Evolutionary conservation across 2,888 invertebrate species (phyloP).

Genomic region (Mythimna albipuncta): DNA sequence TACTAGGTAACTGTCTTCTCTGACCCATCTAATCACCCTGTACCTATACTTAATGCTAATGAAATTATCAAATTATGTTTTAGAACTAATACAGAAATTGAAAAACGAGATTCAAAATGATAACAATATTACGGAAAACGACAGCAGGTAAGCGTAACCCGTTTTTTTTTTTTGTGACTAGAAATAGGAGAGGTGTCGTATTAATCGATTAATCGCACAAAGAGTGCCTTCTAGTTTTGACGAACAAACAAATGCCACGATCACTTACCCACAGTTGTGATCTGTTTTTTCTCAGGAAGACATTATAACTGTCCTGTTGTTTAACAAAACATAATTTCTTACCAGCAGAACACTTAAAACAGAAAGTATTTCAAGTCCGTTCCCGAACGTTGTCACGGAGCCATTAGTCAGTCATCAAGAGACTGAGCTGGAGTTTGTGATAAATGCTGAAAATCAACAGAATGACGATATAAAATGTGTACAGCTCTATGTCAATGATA

Average conservation of each 20-base stretch:
- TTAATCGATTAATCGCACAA: not conserved
- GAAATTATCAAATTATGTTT: constrained; percentile 44
- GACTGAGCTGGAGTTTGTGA: constrained; percentile 51
- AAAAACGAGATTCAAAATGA: constrained; percentile 70
- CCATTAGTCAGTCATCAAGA: constrained; percentile 48
- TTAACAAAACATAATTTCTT: not conserved
- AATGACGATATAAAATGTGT: constrained; percentile 36
- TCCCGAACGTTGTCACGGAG: constrained; percentile 45
- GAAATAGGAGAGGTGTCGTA: not conserved
- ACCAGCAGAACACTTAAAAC: constrained; percentile 50
- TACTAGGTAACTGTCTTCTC: too few species aligned
- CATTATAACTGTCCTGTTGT: not conserved
- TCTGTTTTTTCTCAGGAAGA: not conserved
- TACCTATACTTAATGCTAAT: too few species aligned
- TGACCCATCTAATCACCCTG: too few species aligned
- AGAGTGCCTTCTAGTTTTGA: not conserved
- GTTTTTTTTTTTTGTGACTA: not conserved
- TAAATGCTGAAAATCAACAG: constrained; percentile 43
- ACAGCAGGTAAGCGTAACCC: constrained; percentile 47
- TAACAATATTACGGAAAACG: constrained; percentile 33
- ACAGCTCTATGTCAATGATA: constrained; percentile 41
- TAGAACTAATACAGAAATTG: constrained; percentile 79
- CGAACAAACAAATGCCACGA: not conserved
- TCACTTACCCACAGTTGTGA: not conserved
- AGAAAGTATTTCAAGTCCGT: constrained; percentile 38